These are phyloP conservation scores for Helostoma temminkii DNA, from an alignment of 2,797 vertebrate species.

Conservation along the genomic window DNA sequence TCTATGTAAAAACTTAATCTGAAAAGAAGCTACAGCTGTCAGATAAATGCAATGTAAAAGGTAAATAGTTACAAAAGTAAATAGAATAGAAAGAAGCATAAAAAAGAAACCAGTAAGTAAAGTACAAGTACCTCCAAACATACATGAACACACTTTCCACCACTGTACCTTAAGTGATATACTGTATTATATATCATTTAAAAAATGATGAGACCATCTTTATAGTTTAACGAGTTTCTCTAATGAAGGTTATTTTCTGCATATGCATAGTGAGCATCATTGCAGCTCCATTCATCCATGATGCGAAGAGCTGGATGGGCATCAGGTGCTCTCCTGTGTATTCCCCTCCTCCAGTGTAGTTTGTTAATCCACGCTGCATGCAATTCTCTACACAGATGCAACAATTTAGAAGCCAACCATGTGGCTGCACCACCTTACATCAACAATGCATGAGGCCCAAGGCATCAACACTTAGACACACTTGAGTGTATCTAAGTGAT, in stretches of 20 bases:
- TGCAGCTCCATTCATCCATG: slow-evolving; percentile 55
- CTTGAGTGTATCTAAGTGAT: too few relatives aligned
- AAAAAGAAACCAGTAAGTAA: neutral
- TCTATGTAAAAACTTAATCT: neutral
- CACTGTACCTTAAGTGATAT: too few relatives aligned
- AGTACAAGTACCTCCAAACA: neutral
- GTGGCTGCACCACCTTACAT: slow-evolving; percentile 38
- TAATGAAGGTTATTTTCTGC: slow-evolving; percentile 54
- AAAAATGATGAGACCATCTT: slow-evolving; percentile 7
- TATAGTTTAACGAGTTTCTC: slow-evolving; percentile 18
- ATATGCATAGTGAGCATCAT: slow-evolving; percentile 50
- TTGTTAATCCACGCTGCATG: slow-evolving; percentile 53
- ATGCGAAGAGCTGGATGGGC: slow-evolving; percentile 46
- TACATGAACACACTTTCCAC: too few relatives aligned
- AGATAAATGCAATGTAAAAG: too few relatives aligned
- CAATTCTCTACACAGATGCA: slow-evolving; percentile 42
- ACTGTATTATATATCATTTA: too few relatives aligned
- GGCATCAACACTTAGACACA: slow-evolving; percentile 37
- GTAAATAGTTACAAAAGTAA: too few relatives aligned
- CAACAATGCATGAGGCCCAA: slow-evolving; percentile 58
- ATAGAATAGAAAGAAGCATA: too few relatives aligned
- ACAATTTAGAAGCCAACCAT: slow-evolving; percentile 31
- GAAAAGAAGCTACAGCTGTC: neutral
- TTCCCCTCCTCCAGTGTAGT: slow-evolving; percentile 17
- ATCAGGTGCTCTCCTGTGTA: slow-evolving; percentile 66